Evolutionary conservation across 2,888 invertebrate species (phyloP), one percentile per base, ranked within the genome.

Genomic region (Callyntrura guangdongensis): DNA sequence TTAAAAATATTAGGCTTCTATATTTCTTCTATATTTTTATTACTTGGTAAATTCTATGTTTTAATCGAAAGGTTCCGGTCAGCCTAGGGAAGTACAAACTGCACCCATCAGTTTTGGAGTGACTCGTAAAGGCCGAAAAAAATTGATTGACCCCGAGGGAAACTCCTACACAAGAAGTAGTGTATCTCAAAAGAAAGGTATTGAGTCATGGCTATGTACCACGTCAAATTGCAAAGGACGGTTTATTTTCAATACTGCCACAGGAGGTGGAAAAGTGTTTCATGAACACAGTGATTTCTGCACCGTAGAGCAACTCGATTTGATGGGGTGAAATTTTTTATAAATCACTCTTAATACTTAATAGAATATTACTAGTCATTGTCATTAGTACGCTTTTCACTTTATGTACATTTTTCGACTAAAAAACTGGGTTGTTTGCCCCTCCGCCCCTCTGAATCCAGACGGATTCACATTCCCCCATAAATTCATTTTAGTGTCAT

Each of bases 181-280:
- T 25, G 11, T n/a, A 17, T 12, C 11, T 14, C 56, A 59, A 14
- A 12, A 27, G 3, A 20, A n/a, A 2, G 9, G 8, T 1, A 49
- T 45, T 12, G 69, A 69, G 25, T 84, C 47, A 49, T 84, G 84
- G 84, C 47, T 5, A 49, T 84, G 84, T 17, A 25, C 53, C 0
- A 47, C 2, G 22, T 12, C 5, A 14, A 12, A 49, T 8, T 84
- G 84, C 22, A 49, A 20, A 0, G 84, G 84, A 22, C 6, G 84
- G 53, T 84, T 67, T 20, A 84, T 25, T 1, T 84, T 49, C 14
- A 17, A 22, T 36, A 49, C 69, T 17, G 64, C 11, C 9, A 84
- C 17, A 3, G 69, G 69, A 47, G 25, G 53, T 4, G 84, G 84
- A 9, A 27, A 69, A 22, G 17, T 84, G n/a, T 61, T 49, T 3